Base-by-base conservation (phyloP, 92 coral and sea anemone genomes). In the Metridium senile region DNA sequence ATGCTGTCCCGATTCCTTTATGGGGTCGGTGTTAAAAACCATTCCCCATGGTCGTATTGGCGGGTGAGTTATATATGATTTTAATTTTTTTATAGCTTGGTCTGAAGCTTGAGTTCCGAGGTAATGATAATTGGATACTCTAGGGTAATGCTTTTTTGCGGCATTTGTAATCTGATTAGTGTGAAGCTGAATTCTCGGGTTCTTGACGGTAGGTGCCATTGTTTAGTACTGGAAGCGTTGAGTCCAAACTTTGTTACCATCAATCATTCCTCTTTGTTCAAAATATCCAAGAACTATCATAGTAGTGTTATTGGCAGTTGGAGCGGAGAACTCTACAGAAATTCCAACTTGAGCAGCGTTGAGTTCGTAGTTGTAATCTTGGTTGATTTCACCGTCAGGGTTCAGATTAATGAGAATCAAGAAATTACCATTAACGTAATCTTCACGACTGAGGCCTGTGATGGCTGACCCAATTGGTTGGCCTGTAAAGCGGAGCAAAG, bases 1-100 rank as follows among this genome's bases (percentile, higher is more conserved):
- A 13, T 63, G 68, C 33, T 63, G 68, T 0, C 68, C 68, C 1
- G 0, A 0, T 27, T 63, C 33, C 0, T 6, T 8, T 8, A 63
- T 63, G 3, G 70, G 70, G 46, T 65, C 70, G 21, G 20, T 65
- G 21, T 32, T 65, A 39, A 65, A 26, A 20, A 65, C 20, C 70
- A 65, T 65, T 0, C 70, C 45, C 70, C 70, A 65, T 0, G 70
- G 49, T 65, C 35, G 25, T 10, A 7, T 23, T 1, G 33, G 70
- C 1, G 34, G 51, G 7, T 7, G 16, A 45, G 51, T 45, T 45
- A 7, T 16, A 17, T 10, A 26, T 2, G 26, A 26, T 31, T 65
- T 27, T 11, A 65, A 20, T 26, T 9, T 9, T 0, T 20, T 33
- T 1, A 26, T 13, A 0, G 70, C 70, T 28, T 65, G 70, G 23